Evolutionary conservation across 2,888 invertebrate genomes (phyloP).

Genomic region (Hyppa rectilinea): DNA sequence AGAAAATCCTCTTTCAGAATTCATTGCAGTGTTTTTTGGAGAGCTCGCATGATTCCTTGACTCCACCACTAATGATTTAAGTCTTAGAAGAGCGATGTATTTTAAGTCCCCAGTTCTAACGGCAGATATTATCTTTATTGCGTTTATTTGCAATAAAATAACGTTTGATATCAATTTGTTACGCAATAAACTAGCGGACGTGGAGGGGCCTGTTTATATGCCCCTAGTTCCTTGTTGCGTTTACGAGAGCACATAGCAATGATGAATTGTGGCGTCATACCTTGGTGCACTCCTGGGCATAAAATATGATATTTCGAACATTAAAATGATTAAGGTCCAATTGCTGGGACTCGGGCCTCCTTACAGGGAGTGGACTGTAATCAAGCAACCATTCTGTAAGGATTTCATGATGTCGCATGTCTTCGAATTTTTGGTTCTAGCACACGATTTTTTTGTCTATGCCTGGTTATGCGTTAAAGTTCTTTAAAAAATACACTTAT

Average conservation of each 20-base stretch:
- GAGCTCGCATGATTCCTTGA: neutral
- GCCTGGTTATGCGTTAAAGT: neutral
- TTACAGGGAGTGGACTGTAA: neutral
- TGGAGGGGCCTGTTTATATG: constrained; percentile 54
- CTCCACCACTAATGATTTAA: neutral
- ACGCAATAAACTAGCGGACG: constrained; percentile 42
- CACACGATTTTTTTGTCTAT: neutral
- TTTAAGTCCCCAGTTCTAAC: neutral
- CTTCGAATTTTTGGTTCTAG: neutral
- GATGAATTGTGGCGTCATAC: constrained; percentile 11
- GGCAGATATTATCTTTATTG: constrained; percentile 15
- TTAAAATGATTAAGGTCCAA: neutral
- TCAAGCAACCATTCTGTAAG: too few relatives aligned
- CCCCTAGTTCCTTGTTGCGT: constrained; percentile 36
- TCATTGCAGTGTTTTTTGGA: neutral
- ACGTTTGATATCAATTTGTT: constrained; percentile 33
- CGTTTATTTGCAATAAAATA: constrained; percentile 24
- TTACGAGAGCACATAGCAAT: constrained; percentile 18
- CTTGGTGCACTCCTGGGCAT: neutral
- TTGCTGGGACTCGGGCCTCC: neutral
- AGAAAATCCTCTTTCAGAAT: neutral
- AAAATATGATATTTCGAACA: neutral
- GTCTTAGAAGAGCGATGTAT: neutral
- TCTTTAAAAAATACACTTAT: constrained; percentile 15
- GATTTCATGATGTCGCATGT: neutral